Evolutionary conservation across 2,888 invertebrate genomes (phyloP), one percentile per base, ranked within the genome.

Genomic region (Vanessa cardui): DNA sequence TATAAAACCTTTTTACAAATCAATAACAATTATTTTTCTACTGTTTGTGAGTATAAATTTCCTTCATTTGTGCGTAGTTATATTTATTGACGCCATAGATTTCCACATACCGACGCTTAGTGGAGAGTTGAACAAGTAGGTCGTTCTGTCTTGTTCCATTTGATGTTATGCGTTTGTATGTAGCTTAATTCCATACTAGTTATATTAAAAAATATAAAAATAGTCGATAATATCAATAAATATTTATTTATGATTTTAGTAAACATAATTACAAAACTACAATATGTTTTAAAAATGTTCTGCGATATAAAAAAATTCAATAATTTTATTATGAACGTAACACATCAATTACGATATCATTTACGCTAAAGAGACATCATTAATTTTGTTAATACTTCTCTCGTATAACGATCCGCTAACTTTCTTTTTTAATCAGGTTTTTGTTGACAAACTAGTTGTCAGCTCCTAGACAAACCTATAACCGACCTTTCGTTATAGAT

Each of bases 101-200:
- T 73, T 74, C 71, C 76, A 77, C 77, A 76, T 74, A 15, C 50
- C 72, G 73, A 73, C 72, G 76, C 76, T 66, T 77, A 70, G 73
- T 77, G 78, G 79, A 81, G 80, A 81, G 80, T 72, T 78, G 78
- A 78, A 75, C 80, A 83, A 78, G 80, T 82, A 73, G 82, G 82
- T 79, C 81, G 77, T 58, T 69, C 63, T 63, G 60, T 58, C 72
- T 69, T 68, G 66, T 72, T 72, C 68, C 58, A 73, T 65, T 66
- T 66, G 68, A 62, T 67, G 66, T 69, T 71, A 72, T 70, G 66
- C 66, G 54, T 68, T 26, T 31, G 31, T 54, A 61, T 66, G 58
- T 50, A 64, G 33, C 8, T 16, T n/a, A 54, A 54, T 8, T 16
- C 31, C 16, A 31, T n/a, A 9, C 6, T 16, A 47, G 0, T 3